Base-by-base conservation (phyloP, 2,797 vertebrate species). In the Cottoperca gobio region DNA sequence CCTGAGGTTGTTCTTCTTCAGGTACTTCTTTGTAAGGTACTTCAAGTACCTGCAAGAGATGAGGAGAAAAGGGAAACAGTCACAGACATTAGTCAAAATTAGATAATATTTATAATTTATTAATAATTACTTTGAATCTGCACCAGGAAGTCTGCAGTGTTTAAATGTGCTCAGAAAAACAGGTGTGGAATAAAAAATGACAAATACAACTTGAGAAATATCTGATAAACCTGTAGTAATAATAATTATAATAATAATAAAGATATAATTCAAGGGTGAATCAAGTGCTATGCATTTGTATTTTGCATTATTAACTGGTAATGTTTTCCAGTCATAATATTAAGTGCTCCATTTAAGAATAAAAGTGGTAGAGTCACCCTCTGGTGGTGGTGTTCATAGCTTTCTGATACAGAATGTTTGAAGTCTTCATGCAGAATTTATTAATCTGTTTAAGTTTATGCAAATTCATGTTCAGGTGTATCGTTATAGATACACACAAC, bases 1-100 rank as follows among this genome's bases (percentile, higher is more conserved):
- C 21, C 97, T 95, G 48, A 98, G 93, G 83, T 98, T 98, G 92
- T 98, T 98, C 90, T 99, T 99, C 90, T 99, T 98, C 89, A 99
- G 94, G 70, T 99, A 99, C 85, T 99, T 99, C 94, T 99, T 99
- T 68, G 98, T 99, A 28, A 99, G 95, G 89, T 99, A 99, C 80
- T 99, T 99, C 85, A 99, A 84, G 86, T 99, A 98, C 91, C 98
- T 98, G 90, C 1, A 6, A 83, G 68, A 63, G 5, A 31, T 0
- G 14, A 23, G 12, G 26, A 16, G 12, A 24, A 45, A 19, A 45
- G 43, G n/a, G n/a, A n/a, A n/a, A n/a, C n/a, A n/a, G n/a, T n/a
- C n/a, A n/a, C n/a, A n/a, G n/a, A n/a, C n/a, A 13, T 45, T 1
- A 12, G 43, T 49, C 9, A 21, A 17, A 8, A 14, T 7, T 4